Percentiles rank a stretch among this genome's conserved stretches.
Evolutionary conservation across 2,113 vertebrate genomes (phyloP).

Genomic region (Osmerus eperlanus): DNA sequence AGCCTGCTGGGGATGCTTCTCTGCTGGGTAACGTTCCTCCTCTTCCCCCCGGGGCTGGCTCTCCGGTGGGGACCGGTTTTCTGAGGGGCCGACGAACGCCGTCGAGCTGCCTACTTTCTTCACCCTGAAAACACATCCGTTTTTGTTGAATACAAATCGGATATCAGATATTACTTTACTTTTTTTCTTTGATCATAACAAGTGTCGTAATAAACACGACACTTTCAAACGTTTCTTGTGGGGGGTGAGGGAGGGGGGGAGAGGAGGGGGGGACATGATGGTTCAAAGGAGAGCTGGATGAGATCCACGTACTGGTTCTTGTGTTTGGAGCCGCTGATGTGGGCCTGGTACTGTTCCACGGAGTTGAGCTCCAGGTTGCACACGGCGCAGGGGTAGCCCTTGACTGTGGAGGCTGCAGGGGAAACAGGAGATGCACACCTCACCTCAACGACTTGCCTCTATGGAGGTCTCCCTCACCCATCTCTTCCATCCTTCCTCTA

Average conservation of each 20-base stretch:
- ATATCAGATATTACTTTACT: background rate
- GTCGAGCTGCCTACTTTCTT: conserved; percentile 53
- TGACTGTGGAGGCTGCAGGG: conserved; percentile 79
- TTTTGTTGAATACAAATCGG: background rate
- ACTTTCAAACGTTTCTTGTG: background rate
- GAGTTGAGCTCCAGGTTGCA: conserved; percentile 96
- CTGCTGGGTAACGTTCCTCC: conserved; percentile 34
- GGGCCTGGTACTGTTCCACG: conserved; percentile 96
- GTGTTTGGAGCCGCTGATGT: conserved; percentile 96
- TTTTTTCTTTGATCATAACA: background rate
- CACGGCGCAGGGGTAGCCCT: conserved; percentile 88
- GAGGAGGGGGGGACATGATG: background rate
- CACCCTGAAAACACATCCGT: conserved; percentile 27
- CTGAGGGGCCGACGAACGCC: conserved; percentile 23
- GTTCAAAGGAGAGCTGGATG: background rate
- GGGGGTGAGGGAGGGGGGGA: background rate
- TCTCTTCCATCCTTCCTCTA: too few species aligned
- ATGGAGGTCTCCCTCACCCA: too few species aligned
- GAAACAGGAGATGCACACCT: conserved; percentile 29
- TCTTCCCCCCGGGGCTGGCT: conserved; percentile 2
- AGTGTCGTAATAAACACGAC: too few species aligned
- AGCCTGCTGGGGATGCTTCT: conserved; percentile 43
- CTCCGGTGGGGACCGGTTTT: conserved; percentile 18
- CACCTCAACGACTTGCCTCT: too few species aligned
- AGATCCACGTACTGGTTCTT: conserved; percentile 90